Base-by-base conservation (phyloP, 1,140 invertebrate genomes). In the Caenorhabditis latens region DNA sequence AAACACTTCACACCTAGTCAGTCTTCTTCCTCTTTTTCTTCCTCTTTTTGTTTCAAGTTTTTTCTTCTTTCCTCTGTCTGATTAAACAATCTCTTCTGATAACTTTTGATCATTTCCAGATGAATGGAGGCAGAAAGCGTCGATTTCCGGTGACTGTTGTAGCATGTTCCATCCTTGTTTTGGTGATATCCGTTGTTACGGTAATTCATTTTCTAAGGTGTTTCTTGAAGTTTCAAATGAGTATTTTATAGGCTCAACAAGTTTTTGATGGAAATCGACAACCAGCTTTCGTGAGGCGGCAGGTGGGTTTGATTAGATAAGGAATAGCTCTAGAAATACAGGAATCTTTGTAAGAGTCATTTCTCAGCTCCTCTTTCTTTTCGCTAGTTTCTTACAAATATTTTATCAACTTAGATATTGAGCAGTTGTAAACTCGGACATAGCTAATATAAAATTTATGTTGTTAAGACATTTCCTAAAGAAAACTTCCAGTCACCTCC, bases 71-170 rank as follows among this genome's bases (percentile, higher is more conserved):
- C 11, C 32, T 7, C 19, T 11, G 24, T 63, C 14, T 32, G 7
- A 6, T 63, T 9, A 32, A 9, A 46, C 4, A 43, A 32, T 79
- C 50, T 53, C 50, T 50, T 50, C 19, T 19, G 21, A 71, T 53
- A 24, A 16, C 5, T 9, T 71, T 14, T 8, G 11, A n/a, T 2
- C 2, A 75, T 46, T 79, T 50, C 42, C 71, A 79, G 71, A 79
- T 79, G 71, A 79, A 79, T 79, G 71, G 71, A 79, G 71, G 46
- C 46, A 50, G 46, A 79, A 79, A 50, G 71, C 43, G 71, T 24
- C 71, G 71, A 50, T 79, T 79, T 50, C 71, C 71, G 71, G 40
- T 50, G 19, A 79, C n/a, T 79, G n/a, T 79, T 50, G 46, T 9
- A 79, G 46, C n/a, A 14, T 43, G 46, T 50, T 79, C 71, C 46